Conservation (phyloP, 2,113 vertebrate species). For the Engystomops pustulosus region DNA sequence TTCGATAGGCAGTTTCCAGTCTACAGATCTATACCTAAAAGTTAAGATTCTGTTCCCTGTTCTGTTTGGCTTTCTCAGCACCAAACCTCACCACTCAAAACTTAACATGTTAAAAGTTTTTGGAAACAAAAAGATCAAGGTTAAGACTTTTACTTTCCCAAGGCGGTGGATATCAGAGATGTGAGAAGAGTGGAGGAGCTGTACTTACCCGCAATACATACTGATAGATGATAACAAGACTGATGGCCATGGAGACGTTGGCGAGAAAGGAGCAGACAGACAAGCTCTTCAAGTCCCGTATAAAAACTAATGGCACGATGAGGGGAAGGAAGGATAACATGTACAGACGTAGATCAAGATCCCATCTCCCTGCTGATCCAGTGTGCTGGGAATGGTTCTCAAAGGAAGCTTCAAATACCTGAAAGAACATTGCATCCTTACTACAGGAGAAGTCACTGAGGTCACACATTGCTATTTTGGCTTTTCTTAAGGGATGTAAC, state of each 20-base stretch:
- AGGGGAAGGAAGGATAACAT: conserved; percentile 85
- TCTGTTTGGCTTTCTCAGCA: no score
- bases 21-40: no score
- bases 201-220: conserved; percentile 79
- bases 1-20: no score
- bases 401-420: conserved; percentile 82
- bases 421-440: conserved; percentile 10
- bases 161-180: no score
- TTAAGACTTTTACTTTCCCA: no score
- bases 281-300: conserved; percentile 83
- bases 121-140: no score
- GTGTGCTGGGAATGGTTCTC: conserved; percentile 65
- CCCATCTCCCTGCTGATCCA: conserved; percentile 68
- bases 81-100: no score
- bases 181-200: neutral
- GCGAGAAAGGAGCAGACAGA: conserved; percentile 81
- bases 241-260: conserved; percentile 85
- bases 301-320: conserved; percentile 81
- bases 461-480: neutral
- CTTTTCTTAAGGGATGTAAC: neutral
- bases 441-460: neutral
- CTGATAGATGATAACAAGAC: conserved; percentile 85
- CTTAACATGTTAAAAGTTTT: no score
- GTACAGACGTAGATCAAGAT: conserved; percentile 81
- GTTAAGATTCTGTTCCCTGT: no score